A percentile compares a stretch with the other conserved stretches of the same genome.
Conservation (phyloP, 30 jellyfish, hydroid and myxozoan species). For the Chrysaora quinquecirrha region DNA sequence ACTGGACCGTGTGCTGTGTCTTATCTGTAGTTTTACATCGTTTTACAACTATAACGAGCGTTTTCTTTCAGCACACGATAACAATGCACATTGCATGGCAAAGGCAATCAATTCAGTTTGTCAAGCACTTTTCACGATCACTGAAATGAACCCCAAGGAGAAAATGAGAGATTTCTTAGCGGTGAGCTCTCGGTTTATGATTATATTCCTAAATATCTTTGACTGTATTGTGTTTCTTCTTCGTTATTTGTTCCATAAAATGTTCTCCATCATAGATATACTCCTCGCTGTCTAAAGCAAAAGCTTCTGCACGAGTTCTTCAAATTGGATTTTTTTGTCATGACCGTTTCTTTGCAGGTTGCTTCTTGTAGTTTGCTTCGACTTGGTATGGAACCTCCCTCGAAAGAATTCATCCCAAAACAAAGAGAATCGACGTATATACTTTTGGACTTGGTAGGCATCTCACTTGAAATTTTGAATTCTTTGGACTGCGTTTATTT, state of each 20-base stretch:
- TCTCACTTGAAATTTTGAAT: not conserved
- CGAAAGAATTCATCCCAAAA: constrained; percentile 70
- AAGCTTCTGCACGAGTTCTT: too few relatives aligned
- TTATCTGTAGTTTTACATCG: too few relatives aligned
- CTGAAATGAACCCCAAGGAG: constrained; percentile 84
- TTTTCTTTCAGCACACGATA: constrained; percentile 81
- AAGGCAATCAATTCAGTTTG: constrained; percentile 76
- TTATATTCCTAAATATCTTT: too few relatives aligned
- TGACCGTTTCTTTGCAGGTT: constrained; percentile 32
- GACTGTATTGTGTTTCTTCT: too few relatives aligned
- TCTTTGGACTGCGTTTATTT: too few relatives aligned
- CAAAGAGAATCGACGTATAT: constrained; percentile 87
- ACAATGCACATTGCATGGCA: constrained; percentile 98
- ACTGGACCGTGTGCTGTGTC: too few relatives aligned
- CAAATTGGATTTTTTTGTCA: too few relatives aligned
- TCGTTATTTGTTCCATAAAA: too few relatives aligned
- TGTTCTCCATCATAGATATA: too few relatives aligned
- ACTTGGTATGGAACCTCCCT: constrained; percentile 80
- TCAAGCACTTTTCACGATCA: constrained; percentile 88
- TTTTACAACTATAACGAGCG: too few relatives aligned
- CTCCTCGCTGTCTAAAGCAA: too few relatives aligned
- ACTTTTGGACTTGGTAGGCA: constrained; percentile 85
- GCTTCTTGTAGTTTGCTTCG: constrained; percentile 87
- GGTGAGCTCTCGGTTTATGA: constrained; percentile 27
- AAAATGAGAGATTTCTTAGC: constrained; percentile 87